Evolutionary conservation across 2,888 invertebrate genomes (phyloP).

Genomic region (Parascotia fuliginaria): DNA sequence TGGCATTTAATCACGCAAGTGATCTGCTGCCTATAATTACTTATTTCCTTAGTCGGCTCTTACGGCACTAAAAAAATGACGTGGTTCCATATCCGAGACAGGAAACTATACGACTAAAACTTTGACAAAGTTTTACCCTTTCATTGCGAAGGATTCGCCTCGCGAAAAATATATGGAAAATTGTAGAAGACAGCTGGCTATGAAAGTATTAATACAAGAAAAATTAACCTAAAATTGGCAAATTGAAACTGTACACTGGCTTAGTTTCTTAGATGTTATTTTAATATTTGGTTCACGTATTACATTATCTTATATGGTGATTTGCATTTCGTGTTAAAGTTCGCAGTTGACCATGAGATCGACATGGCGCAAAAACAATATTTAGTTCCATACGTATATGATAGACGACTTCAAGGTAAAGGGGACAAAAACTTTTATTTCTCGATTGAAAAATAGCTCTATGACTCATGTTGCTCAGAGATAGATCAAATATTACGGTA

Average conservation of each 20-base stretch:
- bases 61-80: no score
- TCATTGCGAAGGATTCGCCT: no score
- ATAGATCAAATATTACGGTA: no score
- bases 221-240: conserved; percentile 43
- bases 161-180: no score
- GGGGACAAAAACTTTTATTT: conserved; percentile 2
- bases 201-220: conserved; percentile 25
- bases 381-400: neutral
- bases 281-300: conserved; percentile 23
- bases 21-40: no score
- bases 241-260: conserved; percentile 37
- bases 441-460: conserved; percentile 2
- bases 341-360: conserved; percentile 16
- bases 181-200: no score
- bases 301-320: conserved; percentile 4
- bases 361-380: conserved; percentile 13
- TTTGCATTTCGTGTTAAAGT: conserved; percentile 15
- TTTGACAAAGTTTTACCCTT: no score
- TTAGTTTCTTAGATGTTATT: conserved; percentile 1
- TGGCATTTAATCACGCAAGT: no score
- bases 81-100: no score
- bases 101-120: no score
- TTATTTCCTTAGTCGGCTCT: no score
- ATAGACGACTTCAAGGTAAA: conserved; percentile 5
- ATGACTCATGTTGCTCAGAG: conserved; percentile 2